phyloP scores from a whole-genome alignment of 2,888 invertebrate species.

The Campaea margaritaria region DNA sequence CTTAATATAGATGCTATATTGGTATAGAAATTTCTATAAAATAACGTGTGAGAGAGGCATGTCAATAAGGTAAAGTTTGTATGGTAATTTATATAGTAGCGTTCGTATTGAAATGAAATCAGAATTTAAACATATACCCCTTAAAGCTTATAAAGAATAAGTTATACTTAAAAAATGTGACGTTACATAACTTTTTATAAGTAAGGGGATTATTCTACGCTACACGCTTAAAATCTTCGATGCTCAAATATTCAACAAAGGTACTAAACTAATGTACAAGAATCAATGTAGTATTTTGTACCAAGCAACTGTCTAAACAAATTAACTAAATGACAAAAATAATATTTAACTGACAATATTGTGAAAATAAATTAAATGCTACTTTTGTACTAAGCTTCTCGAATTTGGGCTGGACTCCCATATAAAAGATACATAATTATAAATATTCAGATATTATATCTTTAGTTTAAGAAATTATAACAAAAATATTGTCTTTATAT shows the following conservation, averaged over 20 bases:
- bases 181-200: no score
- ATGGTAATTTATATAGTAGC: no score
- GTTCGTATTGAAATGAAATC: no score
- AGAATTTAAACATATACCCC: no score
- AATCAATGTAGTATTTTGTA: background rate
- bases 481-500: conserved; percentile 8
- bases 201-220: no score
- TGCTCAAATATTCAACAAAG: background rate
- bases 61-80: background rate
- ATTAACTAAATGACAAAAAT: background rate
- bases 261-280: background rate
- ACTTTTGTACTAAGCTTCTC: conserved; percentile 17
- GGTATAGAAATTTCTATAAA: background rate
- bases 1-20: background rate
- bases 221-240: background rate
- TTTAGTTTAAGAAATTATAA: conserved; percentile 14
- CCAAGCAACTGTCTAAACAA: background rate
- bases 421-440: background rate
- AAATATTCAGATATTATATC: background rate
- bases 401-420: conserved; percentile 17
- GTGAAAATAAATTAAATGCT: conserved; percentile 1
- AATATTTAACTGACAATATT: conserved; percentile 9
- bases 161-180: no score
- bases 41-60: background rate
- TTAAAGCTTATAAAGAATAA: no score